Percentiles rank a stretch among this genome's conserved stretches.
phyloP scores from a whole-genome alignment of 2,113 vertebrate species.

The Psilopogon haemacephalus region DNA sequence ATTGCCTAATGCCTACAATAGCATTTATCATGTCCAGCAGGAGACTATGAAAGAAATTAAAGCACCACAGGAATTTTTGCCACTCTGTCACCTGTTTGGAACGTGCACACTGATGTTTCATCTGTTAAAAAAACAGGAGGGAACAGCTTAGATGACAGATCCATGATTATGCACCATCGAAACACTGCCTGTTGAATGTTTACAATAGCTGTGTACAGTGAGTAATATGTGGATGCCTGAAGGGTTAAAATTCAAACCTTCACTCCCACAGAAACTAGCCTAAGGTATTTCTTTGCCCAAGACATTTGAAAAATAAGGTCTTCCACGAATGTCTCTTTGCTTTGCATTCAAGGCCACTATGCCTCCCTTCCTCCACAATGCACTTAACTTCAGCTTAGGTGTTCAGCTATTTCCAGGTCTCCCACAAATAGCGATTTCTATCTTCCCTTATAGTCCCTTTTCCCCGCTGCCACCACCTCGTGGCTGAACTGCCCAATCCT shows the following conservation, averaged over 20 bases:
- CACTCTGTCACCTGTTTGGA: background rate
- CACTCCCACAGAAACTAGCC: background rate
- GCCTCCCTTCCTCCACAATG: background rate
- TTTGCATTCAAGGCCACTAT: background rate
- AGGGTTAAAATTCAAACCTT: background rate
- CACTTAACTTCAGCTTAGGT: background rate
- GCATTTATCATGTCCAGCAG: background rate
- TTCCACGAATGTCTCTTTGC: background rate
- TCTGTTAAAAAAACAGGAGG: background rate
- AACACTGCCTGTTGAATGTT: background rate
- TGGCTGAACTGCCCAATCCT: background rate
- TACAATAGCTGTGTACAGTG: background rate
- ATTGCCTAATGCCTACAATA: background rate
- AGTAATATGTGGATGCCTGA: background rate
- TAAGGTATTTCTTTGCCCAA: background rate
- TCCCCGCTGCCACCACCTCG: background rate
- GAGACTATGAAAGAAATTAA: background rate
- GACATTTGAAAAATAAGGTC: background rate
- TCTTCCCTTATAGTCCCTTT: background rate
- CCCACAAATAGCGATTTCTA: background rate
- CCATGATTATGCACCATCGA: background rate
- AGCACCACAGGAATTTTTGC: background rate
- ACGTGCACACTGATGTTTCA: background rate
- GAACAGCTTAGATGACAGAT: constrained; percentile 16
- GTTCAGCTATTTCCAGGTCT: background rate